Percentiles rank a stretch among this genome's conserved stretches.
These are phyloP conservation scores for Embiotoca jacksoni DNA, from an alignment of 2,113 vertebrate genomes.

Conservation along the genomic window DNA sequence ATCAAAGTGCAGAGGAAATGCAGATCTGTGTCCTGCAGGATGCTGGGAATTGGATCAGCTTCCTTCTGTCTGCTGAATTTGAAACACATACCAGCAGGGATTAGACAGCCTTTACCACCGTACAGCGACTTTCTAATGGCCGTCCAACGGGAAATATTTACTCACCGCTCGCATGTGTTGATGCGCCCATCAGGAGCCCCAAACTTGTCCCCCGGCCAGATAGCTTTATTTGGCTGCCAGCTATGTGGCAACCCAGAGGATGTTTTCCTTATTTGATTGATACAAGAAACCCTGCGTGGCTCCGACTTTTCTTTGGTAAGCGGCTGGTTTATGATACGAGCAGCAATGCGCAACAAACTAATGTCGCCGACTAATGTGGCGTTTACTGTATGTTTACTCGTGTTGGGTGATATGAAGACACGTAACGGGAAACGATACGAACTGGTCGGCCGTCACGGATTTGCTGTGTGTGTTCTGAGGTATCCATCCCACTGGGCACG, in stretches of 20 bases:
- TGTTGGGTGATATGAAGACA: not conserved
- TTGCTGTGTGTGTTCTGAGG: too few relatives aligned
- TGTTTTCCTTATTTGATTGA: conserved; percentile 23
- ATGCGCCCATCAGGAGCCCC: conserved; percentile 25
- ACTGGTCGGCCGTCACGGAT: too few relatives aligned
- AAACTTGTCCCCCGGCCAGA: conserved; percentile 38
- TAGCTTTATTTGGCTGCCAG: conserved; percentile 46
- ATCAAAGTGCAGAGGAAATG: conserved; percentile 80
- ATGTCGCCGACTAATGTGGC: not conserved
- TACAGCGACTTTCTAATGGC: conserved; percentile 57
- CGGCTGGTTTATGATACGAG: not conserved
- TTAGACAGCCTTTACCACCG: conserved; percentile 54
- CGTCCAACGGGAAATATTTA: conserved; percentile 58
- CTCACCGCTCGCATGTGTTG: conserved; percentile 35
- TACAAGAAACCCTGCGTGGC: not conserved
- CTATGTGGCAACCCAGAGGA: conserved; percentile 26
- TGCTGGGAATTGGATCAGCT: conserved; percentile 69
- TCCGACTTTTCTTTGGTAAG: conserved; percentile 11
- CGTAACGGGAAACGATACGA: not conserved
- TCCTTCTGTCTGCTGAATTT: conserved; percentile 64
- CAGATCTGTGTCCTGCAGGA: conserved; percentile 79
- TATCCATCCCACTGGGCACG: too few relatives aligned
- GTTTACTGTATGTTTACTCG: not conserved
- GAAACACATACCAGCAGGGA: conserved; percentile 62
- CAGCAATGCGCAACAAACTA: not conserved